Percentiles rank a stretch among this genome's conserved stretches.
Conservation (phyloP, 2,113 vertebrate species). For the Todiramphus chloris region DNA sequence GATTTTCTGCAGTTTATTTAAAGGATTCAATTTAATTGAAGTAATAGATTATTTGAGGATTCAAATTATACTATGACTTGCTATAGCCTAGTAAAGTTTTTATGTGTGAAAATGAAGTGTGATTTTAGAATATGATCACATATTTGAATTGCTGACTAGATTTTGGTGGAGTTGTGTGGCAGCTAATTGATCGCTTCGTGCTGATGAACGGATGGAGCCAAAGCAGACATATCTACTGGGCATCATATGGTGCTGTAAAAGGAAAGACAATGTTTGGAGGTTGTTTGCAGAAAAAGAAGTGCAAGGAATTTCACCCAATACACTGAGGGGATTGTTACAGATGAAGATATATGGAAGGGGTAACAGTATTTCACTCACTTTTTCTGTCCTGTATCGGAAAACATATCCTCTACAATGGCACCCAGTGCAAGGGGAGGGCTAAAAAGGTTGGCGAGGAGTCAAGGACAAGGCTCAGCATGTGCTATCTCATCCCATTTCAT, state of each 20-base stretch:
- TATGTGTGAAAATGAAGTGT: background rate
- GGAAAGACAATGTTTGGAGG: background rate
- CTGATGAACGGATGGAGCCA: background rate
- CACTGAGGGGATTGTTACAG: background rate
- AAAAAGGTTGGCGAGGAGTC: background rate
- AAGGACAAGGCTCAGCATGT: background rate
- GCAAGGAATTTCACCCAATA: background rate
- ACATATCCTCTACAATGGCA: background rate
- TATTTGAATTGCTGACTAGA: background rate
- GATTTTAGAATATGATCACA: background rate
- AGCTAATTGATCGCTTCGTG: background rate
- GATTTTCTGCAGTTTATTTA: slow-evolving; percentile 8
- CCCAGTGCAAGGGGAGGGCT: background rate
- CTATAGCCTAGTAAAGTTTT: background rate
- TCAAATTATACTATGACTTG: background rate
- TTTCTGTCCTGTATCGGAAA: background rate
- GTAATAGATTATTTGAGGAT: background rate
- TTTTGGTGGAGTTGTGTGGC: background rate
- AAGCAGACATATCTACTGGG: background rate
- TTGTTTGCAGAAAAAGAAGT: background rate
- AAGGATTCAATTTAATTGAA: slow-evolving; percentile 17
- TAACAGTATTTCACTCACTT: background rate
- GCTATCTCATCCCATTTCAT: background rate
- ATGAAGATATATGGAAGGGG: background rate
- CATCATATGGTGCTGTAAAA: background rate